Evolutionary conservation across 2,888 invertebrate genomes (phyloP).

Genomic region (Chymomyza fuscimana): DNA sequence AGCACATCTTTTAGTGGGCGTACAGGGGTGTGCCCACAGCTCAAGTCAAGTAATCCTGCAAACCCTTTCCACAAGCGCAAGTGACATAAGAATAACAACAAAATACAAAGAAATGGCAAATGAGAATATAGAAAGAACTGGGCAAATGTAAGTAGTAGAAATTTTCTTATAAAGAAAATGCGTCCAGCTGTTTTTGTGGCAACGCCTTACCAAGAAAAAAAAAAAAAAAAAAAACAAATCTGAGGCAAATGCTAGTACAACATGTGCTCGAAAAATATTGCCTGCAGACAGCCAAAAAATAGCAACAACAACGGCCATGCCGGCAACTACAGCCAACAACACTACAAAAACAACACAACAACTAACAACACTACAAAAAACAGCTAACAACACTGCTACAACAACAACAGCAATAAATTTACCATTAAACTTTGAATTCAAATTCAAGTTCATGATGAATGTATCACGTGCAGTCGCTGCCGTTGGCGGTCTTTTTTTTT

Average conservation of each 20-base stretch:
- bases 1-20: neutral
- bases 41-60: neutral
- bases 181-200: neutral
- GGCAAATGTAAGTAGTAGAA: neutral
- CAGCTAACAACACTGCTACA: conserved; percentile 8
- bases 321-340: conserved; percentile 20
- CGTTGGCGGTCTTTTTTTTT: conserved; percentile 8
- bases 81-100: conserved; percentile 3
- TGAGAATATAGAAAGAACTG: neutral
- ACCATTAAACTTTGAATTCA: conserved; percentile 75
- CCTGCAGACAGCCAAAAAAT: conserved; percentile 18
- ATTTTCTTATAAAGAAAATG: neutral
- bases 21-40: neutral
- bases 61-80: conserved; percentile 4
- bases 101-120: neutral
- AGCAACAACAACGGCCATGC: conserved; percentile 12
- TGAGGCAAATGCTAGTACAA: conserved; percentile 48
- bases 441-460: conserved; percentile 76
- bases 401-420: conserved; percentile 55
- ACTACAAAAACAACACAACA: conserved; percentile 8
- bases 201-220: neutral
- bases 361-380: conserved; percentile 23
- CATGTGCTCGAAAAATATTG: conserved; percentile 67
- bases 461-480: conserved; percentile 64
- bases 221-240: conserved; percentile 4